Percentiles rank a stretch among this genome's conserved stretches.
Evolutionary conservation across 2,888 invertebrate species (phyloP).

Genomic region (Cylindroiulus punctatus): DNA sequence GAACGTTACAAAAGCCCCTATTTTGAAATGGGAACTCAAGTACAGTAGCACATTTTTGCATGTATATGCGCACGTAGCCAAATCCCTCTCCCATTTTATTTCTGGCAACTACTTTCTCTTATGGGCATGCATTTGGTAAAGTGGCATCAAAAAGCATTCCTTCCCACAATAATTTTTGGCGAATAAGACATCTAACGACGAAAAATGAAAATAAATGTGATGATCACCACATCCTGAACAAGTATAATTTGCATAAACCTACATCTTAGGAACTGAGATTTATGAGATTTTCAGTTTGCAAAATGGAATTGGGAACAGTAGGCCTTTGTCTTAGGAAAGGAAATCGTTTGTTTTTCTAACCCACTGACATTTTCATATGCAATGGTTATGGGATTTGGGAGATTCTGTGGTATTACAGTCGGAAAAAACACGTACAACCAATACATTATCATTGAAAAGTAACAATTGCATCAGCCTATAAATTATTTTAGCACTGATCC

Average conservation of each 20-base stretch:
- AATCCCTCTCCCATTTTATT: not conserved
- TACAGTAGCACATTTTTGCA: not conserved
- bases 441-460: too few relatives aligned
- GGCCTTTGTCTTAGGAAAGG: not conserved
- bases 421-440: not conserved
- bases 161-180: not conserved
- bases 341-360: constrained; percentile 6
- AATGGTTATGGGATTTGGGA: not conserved
- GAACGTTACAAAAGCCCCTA: not conserved
- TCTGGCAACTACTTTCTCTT: not conserved
- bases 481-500: too few relatives aligned
- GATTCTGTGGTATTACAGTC: not conserved
- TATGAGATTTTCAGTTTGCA: not conserved
- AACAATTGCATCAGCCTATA: too few relatives aligned
- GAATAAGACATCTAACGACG: not conserved
- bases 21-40: not conserved
- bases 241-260: constrained; percentile 5
- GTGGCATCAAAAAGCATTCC: constrained; percentile 7
- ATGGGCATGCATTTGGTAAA: not conserved
- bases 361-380: constrained; percentile 21
- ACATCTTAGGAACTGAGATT: not conserved
- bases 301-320: not conserved
- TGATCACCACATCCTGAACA: constrained; percentile 3
- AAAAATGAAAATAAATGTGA: constrained; percentile 25
- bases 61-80: not conserved